Evolutionary conservation across 2,888 invertebrate species (phyloP).

Genomic region (Aporophyla nigra): DNA sequence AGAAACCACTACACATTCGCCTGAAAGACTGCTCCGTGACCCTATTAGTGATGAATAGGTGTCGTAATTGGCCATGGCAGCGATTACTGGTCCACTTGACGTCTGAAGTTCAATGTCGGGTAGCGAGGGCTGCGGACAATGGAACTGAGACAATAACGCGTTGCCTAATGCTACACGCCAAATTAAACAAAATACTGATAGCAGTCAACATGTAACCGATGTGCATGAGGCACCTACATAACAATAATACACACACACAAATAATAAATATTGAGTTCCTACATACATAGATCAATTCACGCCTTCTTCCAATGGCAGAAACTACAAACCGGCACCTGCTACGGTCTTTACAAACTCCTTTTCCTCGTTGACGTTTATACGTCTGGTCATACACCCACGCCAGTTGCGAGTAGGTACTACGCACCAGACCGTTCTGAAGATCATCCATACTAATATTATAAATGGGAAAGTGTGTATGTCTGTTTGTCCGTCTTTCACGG

Average conservation of each 20-base stretch:
- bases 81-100: slow-evolving; percentile 67
- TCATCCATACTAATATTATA: too few species aligned
- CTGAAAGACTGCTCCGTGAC: slow-evolving; percentile 81
- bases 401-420: too few species aligned
- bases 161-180: slow-evolving; percentile 45
- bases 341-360: too few species aligned
- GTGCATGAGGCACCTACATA: too few species aligned
- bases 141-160: slow-evolving; percentile 43
- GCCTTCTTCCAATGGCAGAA: too few species aligned
- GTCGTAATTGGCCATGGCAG: slow-evolving; percentile 78
- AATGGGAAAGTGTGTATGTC: too few species aligned
- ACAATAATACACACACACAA: neutral
- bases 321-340: too few species aligned
- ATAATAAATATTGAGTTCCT: neutral
- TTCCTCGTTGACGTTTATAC: too few species aligned
- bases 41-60: slow-evolving; percentile 73
- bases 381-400: too few species aligned
- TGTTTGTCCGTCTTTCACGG: too few species aligned
- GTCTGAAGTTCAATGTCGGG: slow-evolving; percentile 81
- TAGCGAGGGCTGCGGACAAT: slow-evolving; percentile 55
- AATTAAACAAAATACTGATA: slow-evolving; percentile 46
- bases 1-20: slow-evolving; percentile 73
- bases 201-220: neutral
- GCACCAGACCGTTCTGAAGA: too few species aligned
- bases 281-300: too few species aligned